Evolutionary conservation across 2,888 invertebrate genomes (phyloP).

Genomic region (Xanthorhoe designata): DNA sequence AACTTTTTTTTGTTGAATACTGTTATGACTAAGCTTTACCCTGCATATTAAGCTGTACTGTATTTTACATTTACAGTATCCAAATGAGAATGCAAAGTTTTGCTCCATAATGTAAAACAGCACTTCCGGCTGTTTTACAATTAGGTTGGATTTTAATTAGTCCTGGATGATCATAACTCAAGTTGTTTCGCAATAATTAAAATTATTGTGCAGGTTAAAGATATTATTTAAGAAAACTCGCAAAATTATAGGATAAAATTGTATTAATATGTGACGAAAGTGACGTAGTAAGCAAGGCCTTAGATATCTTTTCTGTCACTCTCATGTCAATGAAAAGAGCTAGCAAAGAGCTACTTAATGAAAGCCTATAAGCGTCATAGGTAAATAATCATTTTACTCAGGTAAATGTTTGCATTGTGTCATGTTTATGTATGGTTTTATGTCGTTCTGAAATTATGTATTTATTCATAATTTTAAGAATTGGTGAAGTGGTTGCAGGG

Average conservation of each 20-base stretch:
- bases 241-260: too few species aligned
- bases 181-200: constrained; percentile 19
- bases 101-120: constrained; percentile 31
- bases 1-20: too few species aligned
- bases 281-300: too few species aligned
- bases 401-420: too few species aligned
- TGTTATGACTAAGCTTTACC: not conserved
- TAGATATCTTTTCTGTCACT: not conserved
- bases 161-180: constrained; percentile 34
- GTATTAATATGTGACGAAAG: too few species aligned
- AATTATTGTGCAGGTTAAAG: not conserved
- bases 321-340: not conserved
- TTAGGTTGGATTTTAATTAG: constrained; percentile 25
- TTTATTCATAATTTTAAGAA: too few species aligned
- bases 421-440: too few species aligned
- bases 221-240: not conserved
- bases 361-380: too few species aligned
- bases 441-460: too few species aligned
- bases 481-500: too few species aligned
- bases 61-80: constrained; percentile 18
- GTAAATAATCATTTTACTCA: too few species aligned
- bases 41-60: not conserved
- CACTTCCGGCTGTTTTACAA: constrained; percentile 27
- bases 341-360: too few species aligned
- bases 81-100: constrained; percentile 36